Conservation (phyloP, 2,113 vertebrate genomes). For the Furnarius figulus region DNA sequence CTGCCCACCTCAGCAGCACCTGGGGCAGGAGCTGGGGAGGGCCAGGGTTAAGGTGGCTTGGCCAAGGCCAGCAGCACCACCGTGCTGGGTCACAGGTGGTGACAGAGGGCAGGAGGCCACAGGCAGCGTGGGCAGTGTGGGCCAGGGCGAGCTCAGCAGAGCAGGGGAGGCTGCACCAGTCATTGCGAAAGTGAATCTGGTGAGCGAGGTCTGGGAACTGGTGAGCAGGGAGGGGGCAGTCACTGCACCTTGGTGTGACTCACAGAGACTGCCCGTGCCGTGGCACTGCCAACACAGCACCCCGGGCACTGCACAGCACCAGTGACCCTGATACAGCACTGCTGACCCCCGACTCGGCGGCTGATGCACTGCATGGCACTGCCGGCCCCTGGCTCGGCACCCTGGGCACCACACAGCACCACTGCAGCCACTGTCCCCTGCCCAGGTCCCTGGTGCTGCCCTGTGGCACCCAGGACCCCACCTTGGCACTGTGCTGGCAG, state of each 20-base stretch:
- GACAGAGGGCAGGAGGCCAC: not conserved
- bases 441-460: not conserved
- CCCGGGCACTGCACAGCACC: not conserved
- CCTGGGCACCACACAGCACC: not conserved
- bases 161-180: not conserved
- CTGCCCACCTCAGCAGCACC: accelerated
- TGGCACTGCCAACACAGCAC: not conserved
- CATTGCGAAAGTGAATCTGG: conserved; percentile 42
- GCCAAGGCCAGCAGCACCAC: not conserved
- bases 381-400: not conserved
- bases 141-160: not conserved
- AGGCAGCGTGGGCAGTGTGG: not conserved
- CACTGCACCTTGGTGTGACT: not conserved
- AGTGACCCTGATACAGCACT: not conserved
- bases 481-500: not conserved
- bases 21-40: accelerated
- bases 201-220: not conserved
- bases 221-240: not conserved
- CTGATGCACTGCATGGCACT: not conserved
- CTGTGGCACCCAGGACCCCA: not conserved
- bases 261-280: not conserved
- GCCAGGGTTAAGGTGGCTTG: not conserved
- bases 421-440: not conserved
- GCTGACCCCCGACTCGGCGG: not conserved
- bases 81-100: accelerated